A percentile compares a stretch with the other conserved stretches of the same genome.
Conservation (phyloP, 2,888 invertebrate genomes). For the Carterocephalus palaemon region DNA sequence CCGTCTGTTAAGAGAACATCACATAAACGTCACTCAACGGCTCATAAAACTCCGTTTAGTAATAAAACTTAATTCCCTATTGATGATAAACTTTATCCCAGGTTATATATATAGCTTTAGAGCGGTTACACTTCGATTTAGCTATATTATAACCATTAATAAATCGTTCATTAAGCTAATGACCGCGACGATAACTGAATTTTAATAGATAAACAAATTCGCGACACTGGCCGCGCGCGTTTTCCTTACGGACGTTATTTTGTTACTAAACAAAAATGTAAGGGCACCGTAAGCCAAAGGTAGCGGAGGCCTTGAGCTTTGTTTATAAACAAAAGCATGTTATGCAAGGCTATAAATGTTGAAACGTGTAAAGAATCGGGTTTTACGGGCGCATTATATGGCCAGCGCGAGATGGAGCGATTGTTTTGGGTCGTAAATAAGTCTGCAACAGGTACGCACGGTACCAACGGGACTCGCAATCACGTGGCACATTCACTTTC, state of each 20-base stretch:
- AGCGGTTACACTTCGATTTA: constrained; percentile 20
- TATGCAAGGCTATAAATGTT: constrained; percentile 70
- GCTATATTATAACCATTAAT: constrained; percentile 30
- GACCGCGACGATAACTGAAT: constrained; percentile 47
- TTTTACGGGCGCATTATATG: constrained; percentile 74
- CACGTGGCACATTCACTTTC: constrained; percentile 67
- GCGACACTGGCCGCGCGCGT: constrained; percentile 37
- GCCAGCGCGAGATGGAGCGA: constrained; percentile 74
- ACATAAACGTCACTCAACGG: constrained; percentile 27
- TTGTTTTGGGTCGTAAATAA: constrained; percentile 79
- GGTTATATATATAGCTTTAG: constrained; percentile 29
- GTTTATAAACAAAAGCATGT: constrained; percentile 76
- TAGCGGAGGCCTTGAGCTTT: constrained; percentile 68
- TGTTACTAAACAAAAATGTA: constrained; percentile 52
- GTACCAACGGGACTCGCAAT: constrained; percentile 70
- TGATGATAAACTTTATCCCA: constrained; percentile 25
- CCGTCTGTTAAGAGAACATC: constrained; percentile 23
- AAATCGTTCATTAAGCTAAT: constrained; percentile 42
- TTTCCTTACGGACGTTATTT: constrained; percentile 47
- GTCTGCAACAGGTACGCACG: constrained; percentile 75
- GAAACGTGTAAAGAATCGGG: constrained; percentile 60
- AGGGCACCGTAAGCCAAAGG: constrained; percentile 39
- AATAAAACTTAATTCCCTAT: constrained; percentile 22
- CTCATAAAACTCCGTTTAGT: constrained; percentile 27
- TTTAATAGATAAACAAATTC: constrained; percentile 41